Evolutionary conservation across 2,888 invertebrate genomes (phyloP).

Genomic region (Sialis lutaria): DNA sequence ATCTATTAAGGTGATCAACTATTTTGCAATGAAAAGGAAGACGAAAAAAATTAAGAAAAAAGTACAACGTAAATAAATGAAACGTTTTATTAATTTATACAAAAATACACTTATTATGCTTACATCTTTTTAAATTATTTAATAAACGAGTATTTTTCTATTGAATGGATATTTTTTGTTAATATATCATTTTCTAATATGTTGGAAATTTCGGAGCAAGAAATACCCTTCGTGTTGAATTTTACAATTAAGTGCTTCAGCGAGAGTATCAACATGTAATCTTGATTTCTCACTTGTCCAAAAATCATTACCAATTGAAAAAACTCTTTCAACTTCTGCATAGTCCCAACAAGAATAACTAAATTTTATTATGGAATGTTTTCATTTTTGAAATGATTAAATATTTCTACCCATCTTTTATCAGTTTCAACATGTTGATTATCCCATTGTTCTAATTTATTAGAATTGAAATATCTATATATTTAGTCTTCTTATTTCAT

Average conservation of each 20-base stretch:
- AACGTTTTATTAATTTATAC: too few species aligned
- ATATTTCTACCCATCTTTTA: slow-evolving; percentile 11
- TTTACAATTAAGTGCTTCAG: slow-evolving; percentile 6
- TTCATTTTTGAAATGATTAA: slow-evolving; percentile 11
- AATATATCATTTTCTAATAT: slow-evolving; percentile 6
- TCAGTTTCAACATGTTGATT: slow-evolving; percentile 11
- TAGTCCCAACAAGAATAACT: slow-evolving; percentile 12
- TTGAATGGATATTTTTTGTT: slow-evolving; percentile 7
- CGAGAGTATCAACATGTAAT: slow-evolving; percentile 7
- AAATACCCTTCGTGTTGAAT: slow-evolving; percentile 6
- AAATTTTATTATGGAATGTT: slow-evolving; percentile 13
- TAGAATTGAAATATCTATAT: slow-evolving; percentile 9
- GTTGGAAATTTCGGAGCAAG: slow-evolving; percentile 6
- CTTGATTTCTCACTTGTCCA: slow-evolving; percentile 8
- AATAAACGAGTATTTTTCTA: too few species aligned
- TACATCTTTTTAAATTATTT: too few species aligned
- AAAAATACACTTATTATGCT: too few species aligned
- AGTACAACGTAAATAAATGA: too few species aligned
- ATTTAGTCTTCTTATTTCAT: slow-evolving; percentile 9
- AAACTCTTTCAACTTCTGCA: slow-evolving; percentile 6
- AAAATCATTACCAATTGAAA: slow-evolving; percentile 9
- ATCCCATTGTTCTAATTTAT: slow-evolving; percentile 11
- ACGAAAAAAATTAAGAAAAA: too few species aligned
- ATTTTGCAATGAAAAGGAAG: too few species aligned
- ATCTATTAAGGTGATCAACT: too few species aligned